Percentiles rank a stretch among this genome's conserved stretches.
Evolutionary conservation across 2,797 vertebrate species (phyloP).

Genomic region (Hypotaenidia philippensis): DNA sequence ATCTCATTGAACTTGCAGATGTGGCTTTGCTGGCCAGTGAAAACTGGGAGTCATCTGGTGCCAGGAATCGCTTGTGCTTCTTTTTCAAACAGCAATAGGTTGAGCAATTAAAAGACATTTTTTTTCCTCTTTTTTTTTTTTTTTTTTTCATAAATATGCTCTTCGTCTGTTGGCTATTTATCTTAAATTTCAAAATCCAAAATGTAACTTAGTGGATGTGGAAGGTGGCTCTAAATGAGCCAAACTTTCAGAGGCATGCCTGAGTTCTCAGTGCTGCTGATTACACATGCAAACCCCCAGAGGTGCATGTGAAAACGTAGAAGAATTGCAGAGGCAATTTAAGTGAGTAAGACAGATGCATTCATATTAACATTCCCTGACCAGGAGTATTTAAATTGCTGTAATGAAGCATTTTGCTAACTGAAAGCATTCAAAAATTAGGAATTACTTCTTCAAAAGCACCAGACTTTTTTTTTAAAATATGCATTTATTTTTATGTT

Average conservation of each 20-base stretch:
- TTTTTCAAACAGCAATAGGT: slow-evolving; percentile 74
- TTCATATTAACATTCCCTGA: slow-evolving; percentile 2
- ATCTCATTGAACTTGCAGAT: slow-evolving; percentile 77
- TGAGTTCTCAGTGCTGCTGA: neutral
- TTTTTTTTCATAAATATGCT: slow-evolving; percentile 22
- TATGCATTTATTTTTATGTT: neutral
- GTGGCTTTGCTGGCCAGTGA: slow-evolving; percentile 68
- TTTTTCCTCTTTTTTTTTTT: neutral
- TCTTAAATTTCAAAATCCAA: slow-evolving; percentile 37
- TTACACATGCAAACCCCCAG: neutral
- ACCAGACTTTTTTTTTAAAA: neutral
- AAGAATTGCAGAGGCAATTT: neutral
- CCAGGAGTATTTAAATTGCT: neutral
- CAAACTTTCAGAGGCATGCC: neutral
- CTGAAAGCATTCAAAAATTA: neutral
- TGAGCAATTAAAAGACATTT: slow-evolving; percentile 64
- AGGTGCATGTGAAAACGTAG: neutral
- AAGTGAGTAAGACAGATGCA: neutral
- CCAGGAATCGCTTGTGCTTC: slow-evolving; percentile 72
- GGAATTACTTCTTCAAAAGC: neutral
- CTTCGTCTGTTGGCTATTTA: slow-evolving; percentile 14
- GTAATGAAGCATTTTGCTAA: slow-evolving; percentile 5
- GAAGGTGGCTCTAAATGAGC: slow-evolving; percentile 34
- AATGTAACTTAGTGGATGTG: neutral
- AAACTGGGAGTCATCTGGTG: slow-evolving; percentile 57